Conservation (phyloP, 2,797 vertebrate genomes). For the Gymnothorax javanicus region DNA sequence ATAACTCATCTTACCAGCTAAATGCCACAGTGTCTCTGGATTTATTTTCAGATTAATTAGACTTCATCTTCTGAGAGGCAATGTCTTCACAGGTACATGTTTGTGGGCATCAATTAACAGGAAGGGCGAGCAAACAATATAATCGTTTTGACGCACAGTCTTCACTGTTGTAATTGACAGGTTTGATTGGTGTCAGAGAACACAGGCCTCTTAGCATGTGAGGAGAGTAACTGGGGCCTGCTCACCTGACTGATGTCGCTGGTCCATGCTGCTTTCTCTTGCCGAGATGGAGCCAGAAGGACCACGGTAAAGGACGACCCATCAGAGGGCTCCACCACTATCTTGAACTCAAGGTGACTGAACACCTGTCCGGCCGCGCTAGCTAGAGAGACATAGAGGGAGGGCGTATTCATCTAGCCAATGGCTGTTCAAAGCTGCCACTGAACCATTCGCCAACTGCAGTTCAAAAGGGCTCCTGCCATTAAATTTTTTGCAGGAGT, state of each 20-base stretch:
- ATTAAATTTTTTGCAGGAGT: neutral
- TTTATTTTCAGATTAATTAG: neutral
- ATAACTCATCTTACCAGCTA: neutral
- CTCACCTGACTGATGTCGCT: conserved; percentile 96
- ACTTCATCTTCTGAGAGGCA: neutral
- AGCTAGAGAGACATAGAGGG: conserved; percentile 63
- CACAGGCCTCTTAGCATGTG: neutral
- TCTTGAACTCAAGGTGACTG: conserved; percentile 95
- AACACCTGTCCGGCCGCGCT: conserved; percentile 89
- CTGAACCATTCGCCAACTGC: neutral
- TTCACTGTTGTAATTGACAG: neutral
- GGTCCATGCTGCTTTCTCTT: conserved; percentile 97
- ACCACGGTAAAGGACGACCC: conserved; percentile 88
- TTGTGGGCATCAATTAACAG: neutral
- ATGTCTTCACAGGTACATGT: neutral
- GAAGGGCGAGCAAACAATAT: neutral
- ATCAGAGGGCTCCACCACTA: conserved; percentile 87
- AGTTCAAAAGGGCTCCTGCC: neutral
- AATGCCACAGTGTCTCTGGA: neutral
- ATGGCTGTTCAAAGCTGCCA: neutral
- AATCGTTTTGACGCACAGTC: neutral
- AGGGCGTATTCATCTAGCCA: neutral
- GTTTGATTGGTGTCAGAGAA: neutral
- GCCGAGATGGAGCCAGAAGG: conserved; percentile 87
- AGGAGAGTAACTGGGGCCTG: neutral